Percentiles rank a stretch among this genome's conserved stretches.
Evolutionary conservation across 37 sponge, comb jelly and placozoan genomes (phyloP).

Genomic region (Diacarnus erythraeanus): DNA sequence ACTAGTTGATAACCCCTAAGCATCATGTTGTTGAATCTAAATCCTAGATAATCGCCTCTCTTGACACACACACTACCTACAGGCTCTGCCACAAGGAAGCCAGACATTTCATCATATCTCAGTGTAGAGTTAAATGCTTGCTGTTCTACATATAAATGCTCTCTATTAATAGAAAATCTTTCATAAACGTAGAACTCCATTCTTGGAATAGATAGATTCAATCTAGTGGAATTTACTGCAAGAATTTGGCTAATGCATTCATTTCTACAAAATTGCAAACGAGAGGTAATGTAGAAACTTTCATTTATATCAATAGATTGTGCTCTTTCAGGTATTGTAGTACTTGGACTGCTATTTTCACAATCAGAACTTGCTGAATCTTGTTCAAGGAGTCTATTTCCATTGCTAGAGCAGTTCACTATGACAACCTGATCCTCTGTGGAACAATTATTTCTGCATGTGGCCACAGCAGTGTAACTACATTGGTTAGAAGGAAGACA

Average conservation of each 20-base stretch:
- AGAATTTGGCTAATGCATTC: neutral
- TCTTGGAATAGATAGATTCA: neutral
- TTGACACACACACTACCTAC: too few relatives aligned
- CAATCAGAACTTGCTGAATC: neutral
- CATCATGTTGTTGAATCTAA: neutral
- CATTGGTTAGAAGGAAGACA: too few relatives aligned
- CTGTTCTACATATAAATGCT: neutral
- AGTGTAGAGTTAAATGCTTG: neutral
- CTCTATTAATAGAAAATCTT: neutral
- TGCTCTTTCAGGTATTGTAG: neutral
- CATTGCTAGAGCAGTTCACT: neutral
- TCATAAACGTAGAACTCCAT: neutral
- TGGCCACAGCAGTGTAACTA: too few relatives aligned
- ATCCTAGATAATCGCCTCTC: conserved; percentile 1
- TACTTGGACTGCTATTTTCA: neutral
- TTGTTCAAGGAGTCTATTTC: neutral
- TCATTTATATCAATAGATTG: too few relatives aligned
- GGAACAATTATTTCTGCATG: too few relatives aligned
- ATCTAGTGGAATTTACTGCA: neutral
- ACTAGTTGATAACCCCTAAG: neutral
- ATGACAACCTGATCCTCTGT: too few relatives aligned
- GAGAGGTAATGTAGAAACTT: neutral
- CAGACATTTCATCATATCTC: neutral
- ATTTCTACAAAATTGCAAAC: neutral
- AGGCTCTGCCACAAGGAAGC: neutral